These are phyloP conservation scores for Conchocele bisecta DNA, from an alignment of 2,888 invertebrate genomes.

Conservation along the genomic window DNA sequence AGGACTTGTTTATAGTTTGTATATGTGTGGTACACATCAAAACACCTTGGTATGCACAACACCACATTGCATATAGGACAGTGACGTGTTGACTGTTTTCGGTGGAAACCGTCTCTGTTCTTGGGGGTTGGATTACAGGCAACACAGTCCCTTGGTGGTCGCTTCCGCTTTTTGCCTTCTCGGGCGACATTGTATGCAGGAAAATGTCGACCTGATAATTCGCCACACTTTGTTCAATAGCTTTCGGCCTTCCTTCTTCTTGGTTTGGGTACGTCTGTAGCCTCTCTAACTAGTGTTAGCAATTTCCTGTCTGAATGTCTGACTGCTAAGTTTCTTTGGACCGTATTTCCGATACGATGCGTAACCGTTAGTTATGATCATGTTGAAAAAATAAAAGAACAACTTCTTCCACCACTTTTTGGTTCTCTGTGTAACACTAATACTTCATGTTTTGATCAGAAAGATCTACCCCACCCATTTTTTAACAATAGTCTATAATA, in stretches of 20 bases:
- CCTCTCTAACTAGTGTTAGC: no score
- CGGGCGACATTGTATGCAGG: neutral
- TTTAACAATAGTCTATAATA: slow-evolving; percentile 25
- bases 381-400: slow-evolving; percentile 27
- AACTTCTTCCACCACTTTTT: slow-evolving; percentile 41
- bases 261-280: no score
- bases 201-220: slow-evolving; percentile 5
- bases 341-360: neutral
- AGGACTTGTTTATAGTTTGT: neutral
- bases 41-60: slow-evolving; percentile 1
- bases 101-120: neutral
- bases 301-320: no score
- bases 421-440: slow-evolving; percentile 23
- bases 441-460: slow-evolving; percentile 34
- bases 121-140: slow-evolving; percentile 6
- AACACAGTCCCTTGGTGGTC: slow-evolving; percentile 7
- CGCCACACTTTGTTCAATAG: neutral
- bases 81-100: neutral
- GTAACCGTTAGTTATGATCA: neutral
- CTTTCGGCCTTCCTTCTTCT: neutral
- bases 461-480: slow-evolving; percentile 45
- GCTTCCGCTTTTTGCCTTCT: slow-evolving; percentile 4
- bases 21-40: slow-evolving; percentile 1
- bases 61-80: slow-evolving; percentile 8
- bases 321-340: no score